Base-by-base conservation (phyloP, 2,888 invertebrate species). In the Parnassius orleans region DNA sequence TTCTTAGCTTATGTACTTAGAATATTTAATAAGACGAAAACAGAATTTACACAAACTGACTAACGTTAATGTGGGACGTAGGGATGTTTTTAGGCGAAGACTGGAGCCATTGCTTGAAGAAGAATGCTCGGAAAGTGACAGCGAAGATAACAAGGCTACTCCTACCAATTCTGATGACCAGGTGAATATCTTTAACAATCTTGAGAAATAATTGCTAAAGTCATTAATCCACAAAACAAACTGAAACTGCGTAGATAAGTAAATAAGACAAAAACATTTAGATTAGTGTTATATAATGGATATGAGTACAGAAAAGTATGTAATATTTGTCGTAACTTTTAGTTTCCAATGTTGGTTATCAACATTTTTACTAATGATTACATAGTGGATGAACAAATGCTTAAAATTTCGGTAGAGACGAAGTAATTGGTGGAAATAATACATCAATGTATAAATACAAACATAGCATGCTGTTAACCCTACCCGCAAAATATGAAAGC, bases 71-170 rank as follows among this genome's bases (percentile, higher is more conserved):
- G 64, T 69, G 74, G 72, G 68, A 76, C 69, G 66, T 78, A 90
- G 90, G 84, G 90, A 90, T 81, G 87, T 93, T 74, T 93, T 92
- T 80, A 94, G 95, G 81, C 92, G 96, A 84, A 93, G 96, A 71
- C 86, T 97, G 76, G 97, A 97, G 80, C 96, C 97, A 57, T 92
- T 97, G 9, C 93, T 96, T 69, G 96, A 97, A 85, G 97, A 97
- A 86, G 96, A 97, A 43, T 94, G 93, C 65, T 95, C 95, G 19
- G 95, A 95, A 75, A 94, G 94, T 71, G 87, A 78, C 63, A 89
- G 90, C 60, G 88, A 89, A 72, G 87, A 91, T 64, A 88, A 90
- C 72, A 92, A 91, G 63, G 83, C 87, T 1, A 88, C 91, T 10
- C 88, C 92, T 68, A 90, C 91, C 71, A 87, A 92, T 69, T 87